These are phyloP conservation scores for Julus scanicus DNA, from an alignment of 2,888 invertebrate species.

Conservation along the genomic window DNA sequence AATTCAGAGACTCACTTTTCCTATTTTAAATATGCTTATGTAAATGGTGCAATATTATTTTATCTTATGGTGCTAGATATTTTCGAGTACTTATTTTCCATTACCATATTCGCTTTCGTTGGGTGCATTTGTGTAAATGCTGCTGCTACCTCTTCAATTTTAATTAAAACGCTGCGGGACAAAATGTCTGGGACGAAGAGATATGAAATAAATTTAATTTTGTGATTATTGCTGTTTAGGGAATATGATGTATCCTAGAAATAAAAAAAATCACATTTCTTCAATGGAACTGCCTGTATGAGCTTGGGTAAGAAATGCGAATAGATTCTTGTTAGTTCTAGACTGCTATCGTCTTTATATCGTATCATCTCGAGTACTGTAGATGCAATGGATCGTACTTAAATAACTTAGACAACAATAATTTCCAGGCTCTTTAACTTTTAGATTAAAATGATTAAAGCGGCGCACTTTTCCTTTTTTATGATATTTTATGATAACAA, in stretches of 20 bases:
- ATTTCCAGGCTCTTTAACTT: background rate
- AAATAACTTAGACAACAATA: constrained; percentile 7
- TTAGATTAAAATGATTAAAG: background rate
- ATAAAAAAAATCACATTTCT: background rate
- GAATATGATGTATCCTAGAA: background rate
- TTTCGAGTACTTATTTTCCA: background rate
- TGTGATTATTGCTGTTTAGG: constrained; percentile 35
- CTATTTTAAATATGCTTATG: background rate
- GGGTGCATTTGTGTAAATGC: background rate
- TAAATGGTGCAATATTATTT: background rate
- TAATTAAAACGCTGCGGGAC: constrained; percentile 28
- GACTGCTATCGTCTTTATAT: background rate
- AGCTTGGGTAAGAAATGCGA: background rate
- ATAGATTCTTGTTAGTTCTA: background rate
- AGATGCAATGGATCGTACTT: constrained; percentile 16
- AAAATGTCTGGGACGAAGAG: constrained; percentile 4
- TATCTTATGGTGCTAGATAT: background rate
- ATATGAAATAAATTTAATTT: constrained; percentile 42
- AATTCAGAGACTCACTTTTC: background rate
- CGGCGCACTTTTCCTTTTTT: background rate
- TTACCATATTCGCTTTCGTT: background rate
- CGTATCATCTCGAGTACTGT: background rate
- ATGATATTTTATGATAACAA: background rate
- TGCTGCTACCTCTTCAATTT: background rate
- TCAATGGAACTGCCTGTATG: background rate